Percentiles rank a stretch among this genome's conserved stretches.
These are phyloP conservation scores for Onychomys torridus DNA, from an alignment of 2,797 vertebrate genomes.

Conservation along the genomic window DNA sequence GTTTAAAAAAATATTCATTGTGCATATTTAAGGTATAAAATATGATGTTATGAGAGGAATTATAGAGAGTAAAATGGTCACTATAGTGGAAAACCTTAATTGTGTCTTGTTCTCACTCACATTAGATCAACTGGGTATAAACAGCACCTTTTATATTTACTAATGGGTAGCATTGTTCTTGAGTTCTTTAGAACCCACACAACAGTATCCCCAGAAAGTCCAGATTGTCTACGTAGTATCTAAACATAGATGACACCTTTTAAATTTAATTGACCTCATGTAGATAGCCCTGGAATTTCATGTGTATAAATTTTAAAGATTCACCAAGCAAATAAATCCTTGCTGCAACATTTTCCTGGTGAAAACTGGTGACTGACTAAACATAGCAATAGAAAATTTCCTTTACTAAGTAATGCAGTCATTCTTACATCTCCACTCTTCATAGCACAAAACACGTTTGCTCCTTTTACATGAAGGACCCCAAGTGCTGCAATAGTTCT, in stretches of 20 bases:
- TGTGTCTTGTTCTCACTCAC: background rate
- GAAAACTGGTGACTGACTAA: background rate
- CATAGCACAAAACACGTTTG: background rate
- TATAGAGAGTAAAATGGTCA: background rate
- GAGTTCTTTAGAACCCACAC: background rate
- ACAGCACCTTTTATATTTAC: background rate
- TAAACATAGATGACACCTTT: background rate
- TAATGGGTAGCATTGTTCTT: background rate
- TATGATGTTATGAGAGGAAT: background rate
- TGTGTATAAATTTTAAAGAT: background rate
- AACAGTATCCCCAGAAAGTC: background rate
- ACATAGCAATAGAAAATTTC: background rate
- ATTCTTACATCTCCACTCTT: background rate
- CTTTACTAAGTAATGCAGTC: background rate
- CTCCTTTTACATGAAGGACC: background rate
- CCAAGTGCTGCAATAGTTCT: background rate
- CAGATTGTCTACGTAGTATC: background rate
- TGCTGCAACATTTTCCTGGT: background rate
- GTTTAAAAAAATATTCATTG: background rate
- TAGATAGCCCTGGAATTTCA: constrained; percentile 7
- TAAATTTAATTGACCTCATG: background rate
- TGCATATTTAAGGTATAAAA: background rate
- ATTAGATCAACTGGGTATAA: background rate
- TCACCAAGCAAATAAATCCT: background rate
- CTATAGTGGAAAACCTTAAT: background rate